Evolutionary conservation across 1,140 invertebrate genomes (phyloP).

Genomic region (Drosophila watanabei): DNA sequence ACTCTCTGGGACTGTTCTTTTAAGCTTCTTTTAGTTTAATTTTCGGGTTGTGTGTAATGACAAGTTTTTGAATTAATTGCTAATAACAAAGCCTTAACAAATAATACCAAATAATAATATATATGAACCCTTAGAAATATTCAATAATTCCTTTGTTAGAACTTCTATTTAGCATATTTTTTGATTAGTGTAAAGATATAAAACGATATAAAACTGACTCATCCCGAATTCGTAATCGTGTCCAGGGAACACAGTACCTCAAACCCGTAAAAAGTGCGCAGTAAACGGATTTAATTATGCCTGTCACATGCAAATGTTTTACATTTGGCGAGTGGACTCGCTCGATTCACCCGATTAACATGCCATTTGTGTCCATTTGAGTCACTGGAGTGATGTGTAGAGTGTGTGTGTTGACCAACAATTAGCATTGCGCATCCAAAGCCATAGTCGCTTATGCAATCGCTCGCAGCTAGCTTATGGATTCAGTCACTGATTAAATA

Average conservation of each 20-base stretch:
- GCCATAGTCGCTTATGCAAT: conserved; percentile 40
- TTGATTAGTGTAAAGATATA: conserved; percentile 5
- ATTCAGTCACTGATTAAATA: conserved; percentile 39
- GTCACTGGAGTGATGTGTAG: conserved; percentile 15
- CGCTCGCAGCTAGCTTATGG: conserved; percentile 22
- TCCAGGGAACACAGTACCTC: conserved; percentile 53
- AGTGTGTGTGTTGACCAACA: conserved; percentile 64
- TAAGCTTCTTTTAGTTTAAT: background rate
- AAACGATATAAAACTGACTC: conserved; percentile 28
- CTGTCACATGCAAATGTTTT: conserved; percentile 71
- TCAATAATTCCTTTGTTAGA: background rate
- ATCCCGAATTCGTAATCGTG: conserved; percentile 25
- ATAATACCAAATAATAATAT: too few species aligned
- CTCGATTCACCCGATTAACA: conserved; percentile 56
- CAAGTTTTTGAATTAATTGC: background rate
- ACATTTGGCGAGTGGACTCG: conserved; percentile 62
- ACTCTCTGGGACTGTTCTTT: background rate
- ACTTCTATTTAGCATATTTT: background rate
- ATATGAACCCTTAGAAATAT: background rate
- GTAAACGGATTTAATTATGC: conserved; percentile 69
- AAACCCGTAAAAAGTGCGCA: conserved; percentile 58
- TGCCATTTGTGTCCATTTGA: conserved; percentile 58
- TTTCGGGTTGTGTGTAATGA: too few species aligned
- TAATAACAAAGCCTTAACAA: background rate
- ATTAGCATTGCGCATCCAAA: conserved; percentile 50